phyloP scores from a whole-genome alignment of 2,113 vertebrate species.

The Spermophilus dauricus region DNA sequence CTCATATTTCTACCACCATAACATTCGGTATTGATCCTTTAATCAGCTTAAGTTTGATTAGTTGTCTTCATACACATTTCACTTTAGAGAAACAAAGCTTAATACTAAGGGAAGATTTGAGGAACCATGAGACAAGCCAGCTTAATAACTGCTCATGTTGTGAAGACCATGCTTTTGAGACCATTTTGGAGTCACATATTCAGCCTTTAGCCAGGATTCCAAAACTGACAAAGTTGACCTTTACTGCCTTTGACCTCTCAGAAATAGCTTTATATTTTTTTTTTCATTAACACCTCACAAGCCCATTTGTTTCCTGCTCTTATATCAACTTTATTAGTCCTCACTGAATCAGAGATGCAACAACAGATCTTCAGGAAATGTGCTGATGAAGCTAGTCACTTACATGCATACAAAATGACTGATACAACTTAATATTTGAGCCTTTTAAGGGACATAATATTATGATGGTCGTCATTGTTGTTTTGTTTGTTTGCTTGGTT shows the following conservation, averaged over 20 bases:
- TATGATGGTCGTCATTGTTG: background rate
- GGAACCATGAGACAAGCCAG: background rate
- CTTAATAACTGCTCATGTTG: conserved; percentile 2
- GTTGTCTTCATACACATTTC: background rate
- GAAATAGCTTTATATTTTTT: background rate
- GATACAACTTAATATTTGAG: background rate
- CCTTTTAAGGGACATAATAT: background rate
- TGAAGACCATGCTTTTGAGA: background rate
- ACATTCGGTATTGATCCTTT: background rate
- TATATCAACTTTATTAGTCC: background rate
- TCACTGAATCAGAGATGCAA: background rate
- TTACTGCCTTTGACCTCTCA: conserved; percentile 4
- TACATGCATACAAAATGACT: background rate
- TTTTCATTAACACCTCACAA: background rate
- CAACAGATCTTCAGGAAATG: conserved; percentile 1
- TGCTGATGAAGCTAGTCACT: background rate
- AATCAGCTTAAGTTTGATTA: background rate
- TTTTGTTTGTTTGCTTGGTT: background rate
- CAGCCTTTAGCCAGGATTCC: background rate
- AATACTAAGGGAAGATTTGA: background rate
- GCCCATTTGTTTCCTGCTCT: background rate
- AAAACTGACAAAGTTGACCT: background rate
- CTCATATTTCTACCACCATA: background rate
- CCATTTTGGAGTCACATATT: background rate
- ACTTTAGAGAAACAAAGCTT: background rate